Evolutionary conservation across 1,140 invertebrate species (phyloP), one percentile per base, ranked within the genome.

Genomic region (Brachionus angularis): DNA sequence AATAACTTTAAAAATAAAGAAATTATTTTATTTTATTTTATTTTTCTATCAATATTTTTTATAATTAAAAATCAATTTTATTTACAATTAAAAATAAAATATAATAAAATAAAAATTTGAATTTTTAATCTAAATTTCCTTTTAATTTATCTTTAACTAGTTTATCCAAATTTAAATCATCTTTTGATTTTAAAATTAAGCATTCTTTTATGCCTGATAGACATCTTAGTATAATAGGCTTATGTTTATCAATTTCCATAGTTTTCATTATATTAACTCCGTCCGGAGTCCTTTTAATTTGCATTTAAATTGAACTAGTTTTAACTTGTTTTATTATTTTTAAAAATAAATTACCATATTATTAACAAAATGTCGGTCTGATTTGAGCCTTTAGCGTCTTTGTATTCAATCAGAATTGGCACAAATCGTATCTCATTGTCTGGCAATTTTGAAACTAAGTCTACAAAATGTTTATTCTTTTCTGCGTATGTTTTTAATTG

Each of bases 191-290:
- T 14, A 67, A 23, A 4, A 12, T 33, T 14, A 67, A 23, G 12
- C 47, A 67, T 25, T 50, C 62, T 5, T 18, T 3, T 23, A 46
- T 21, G 10, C 62, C 62, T 29, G 29, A 42, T 18, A 67, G 36
- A 29, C 62, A 67, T 67, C 44, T 67, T n/a, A 47, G 16, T 16
- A 67, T 23, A 5, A 67, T 33, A 21, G 39, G 21, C 25, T 67
- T 67, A 27, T 67, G 62, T 18, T 29, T 47, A 8, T 67, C 62
- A 23, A 47, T n/a, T 67, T 67, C 62, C 62, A 67, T 67, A 47
- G 33, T 67, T 67, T 67, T 46, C 44, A 67, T 67, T 46, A 67
- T 67, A 67, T 50, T 50, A 1, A 50, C 62, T 3, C 44, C 62
- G 14, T 47, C 62, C 16, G 62, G 62, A n/a, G 29, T 50, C 62